Percentiles rank a stretch among this genome's conserved stretches.
Conservation (phyloP, 35 echinoderm and acorn worm genomes). For the Lytechinus variegatus region DNA sequence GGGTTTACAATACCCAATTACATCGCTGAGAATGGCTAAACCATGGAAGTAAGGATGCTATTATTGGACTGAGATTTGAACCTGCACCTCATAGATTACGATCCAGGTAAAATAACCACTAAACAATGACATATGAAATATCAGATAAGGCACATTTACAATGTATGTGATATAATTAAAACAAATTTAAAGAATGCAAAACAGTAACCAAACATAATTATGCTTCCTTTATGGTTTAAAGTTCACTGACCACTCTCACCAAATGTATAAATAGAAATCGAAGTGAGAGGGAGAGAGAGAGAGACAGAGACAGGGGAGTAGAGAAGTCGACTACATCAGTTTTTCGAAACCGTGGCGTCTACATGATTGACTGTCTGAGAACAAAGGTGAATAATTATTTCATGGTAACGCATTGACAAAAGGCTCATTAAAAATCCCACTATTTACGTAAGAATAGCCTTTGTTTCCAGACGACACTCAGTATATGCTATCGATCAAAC, state of each 20-base stretch:
- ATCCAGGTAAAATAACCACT: too few species aligned
- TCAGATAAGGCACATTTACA: too few species aligned
- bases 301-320: too few species aligned
- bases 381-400: constrained; percentile 21
- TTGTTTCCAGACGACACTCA: background rate
- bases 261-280: background rate
- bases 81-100: too few species aligned
- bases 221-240: background rate
- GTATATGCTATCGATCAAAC: background rate
- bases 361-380: background rate
- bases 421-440: background rate
- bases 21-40: too few species aligned
- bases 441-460: background rate
- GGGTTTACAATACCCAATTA: too few species aligned
- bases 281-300: background rate
- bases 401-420: background rate
- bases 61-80: too few species aligned
- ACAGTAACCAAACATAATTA: too few species aligned
- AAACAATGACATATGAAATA: too few species aligned
- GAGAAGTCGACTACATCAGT: background rate
- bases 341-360: background rate
- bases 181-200: too few species aligned
- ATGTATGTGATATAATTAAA: too few species aligned
- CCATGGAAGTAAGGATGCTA: too few species aligned
- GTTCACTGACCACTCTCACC: background rate